Evolutionary conservation across 2,888 invertebrate genomes (phyloP).

Genomic region (Phaedon cochleariae): DNA sequence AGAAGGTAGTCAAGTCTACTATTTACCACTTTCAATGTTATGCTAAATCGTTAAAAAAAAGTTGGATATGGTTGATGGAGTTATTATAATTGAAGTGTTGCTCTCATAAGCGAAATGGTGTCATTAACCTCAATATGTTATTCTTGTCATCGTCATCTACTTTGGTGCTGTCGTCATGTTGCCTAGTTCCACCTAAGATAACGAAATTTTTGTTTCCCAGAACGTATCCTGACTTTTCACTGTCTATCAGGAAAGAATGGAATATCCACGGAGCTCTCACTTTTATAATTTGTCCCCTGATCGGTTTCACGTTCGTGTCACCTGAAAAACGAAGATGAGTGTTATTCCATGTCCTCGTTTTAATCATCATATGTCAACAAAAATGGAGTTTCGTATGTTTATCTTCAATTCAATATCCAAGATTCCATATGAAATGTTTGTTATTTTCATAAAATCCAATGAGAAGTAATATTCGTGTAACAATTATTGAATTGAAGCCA

Average conservation of each 20-base stretch:
- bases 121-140: conserved; percentile 63
- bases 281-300: conserved; percentile 76
- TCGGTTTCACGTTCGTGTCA: conserved; percentile 65
- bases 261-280: conserved; percentile 76
- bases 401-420: too few relatives aligned
- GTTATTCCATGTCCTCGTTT: too few relatives aligned
- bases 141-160: conserved; percentile 67
- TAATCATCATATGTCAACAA: too few relatives aligned
- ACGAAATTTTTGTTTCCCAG: conserved; percentile 77
- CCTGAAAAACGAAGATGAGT: conserved; percentile 25
- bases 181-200: conserved; percentile 81
- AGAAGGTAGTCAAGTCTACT: too few relatives aligned
- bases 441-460: too few relatives aligned
- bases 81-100: not conserved
- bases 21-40: too few relatives aligned
- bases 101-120: not conserved
- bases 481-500: too few relatives aligned
- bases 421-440: too few relatives aligned
- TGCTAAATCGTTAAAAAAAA: too few relatives aligned
- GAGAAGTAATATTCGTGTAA: too few relatives aligned
- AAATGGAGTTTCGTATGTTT: too few relatives aligned
- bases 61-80: too few relatives aligned
- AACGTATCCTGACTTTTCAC: conserved; percentile 71
- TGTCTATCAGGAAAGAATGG: conserved; percentile 64
- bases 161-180: conserved; percentile 69